Percentiles rank a stretch among this genome's conserved stretches.
These are phyloP conservation scores for Hippocampus kuda DNA, from an alignment of 2,797 vertebrate species.

Conservation along the genomic window DNA sequence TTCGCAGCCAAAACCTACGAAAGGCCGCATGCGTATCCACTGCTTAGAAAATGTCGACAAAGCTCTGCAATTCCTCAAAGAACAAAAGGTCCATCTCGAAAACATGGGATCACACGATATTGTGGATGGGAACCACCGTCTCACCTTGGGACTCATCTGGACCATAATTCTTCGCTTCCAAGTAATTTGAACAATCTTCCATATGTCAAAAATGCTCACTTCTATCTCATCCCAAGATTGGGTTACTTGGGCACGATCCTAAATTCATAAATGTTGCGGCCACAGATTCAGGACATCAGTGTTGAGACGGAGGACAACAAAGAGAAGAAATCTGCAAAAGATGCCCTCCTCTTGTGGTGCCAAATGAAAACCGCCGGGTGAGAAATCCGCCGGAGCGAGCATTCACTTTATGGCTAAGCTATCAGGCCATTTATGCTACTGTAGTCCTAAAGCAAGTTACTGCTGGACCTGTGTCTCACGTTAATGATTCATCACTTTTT, in stretches of 20 bases:
- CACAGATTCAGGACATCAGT: constrained; percentile 92
- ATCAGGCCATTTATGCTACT: constrained; percentile 4
- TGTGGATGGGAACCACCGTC: constrained; percentile 88
- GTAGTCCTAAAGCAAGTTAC: neutral
- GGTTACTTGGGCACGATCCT: neutral
- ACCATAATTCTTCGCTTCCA: constrained; percentile 92
- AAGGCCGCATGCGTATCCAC: constrained; percentile 92
- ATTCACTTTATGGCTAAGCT: neutral
- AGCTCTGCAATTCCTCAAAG: constrained; percentile 89
- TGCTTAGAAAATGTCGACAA: constrained; percentile 94
- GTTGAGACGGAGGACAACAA: constrained; percentile 92
- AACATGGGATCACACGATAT: constrained; percentile 96
- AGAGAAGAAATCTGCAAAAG: constrained; percentile 92
- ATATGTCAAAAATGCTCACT: neutral
- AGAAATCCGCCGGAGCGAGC: constrained; percentile 18
- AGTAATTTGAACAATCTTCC: constrained; percentile 53
- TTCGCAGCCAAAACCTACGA: constrained; percentile 83
- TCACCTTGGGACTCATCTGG: constrained; percentile 90
- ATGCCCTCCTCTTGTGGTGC: constrained; percentile 88
- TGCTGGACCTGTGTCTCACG: constrained; percentile 13
- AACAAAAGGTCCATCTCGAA: constrained; percentile 88
- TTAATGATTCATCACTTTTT: constrained; percentile 48
- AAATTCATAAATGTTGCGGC: constrained; percentile 16
- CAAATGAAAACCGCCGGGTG: constrained; percentile 96
- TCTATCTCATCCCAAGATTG: neutral